A percentile compares a stretch with the other conserved stretches of the same genome.
These are phyloP conservation scores for Melanogrammus aeglefinus DNA, from an alignment of 2,797 vertebrate genomes.

Conservation along the genomic window DNA sequence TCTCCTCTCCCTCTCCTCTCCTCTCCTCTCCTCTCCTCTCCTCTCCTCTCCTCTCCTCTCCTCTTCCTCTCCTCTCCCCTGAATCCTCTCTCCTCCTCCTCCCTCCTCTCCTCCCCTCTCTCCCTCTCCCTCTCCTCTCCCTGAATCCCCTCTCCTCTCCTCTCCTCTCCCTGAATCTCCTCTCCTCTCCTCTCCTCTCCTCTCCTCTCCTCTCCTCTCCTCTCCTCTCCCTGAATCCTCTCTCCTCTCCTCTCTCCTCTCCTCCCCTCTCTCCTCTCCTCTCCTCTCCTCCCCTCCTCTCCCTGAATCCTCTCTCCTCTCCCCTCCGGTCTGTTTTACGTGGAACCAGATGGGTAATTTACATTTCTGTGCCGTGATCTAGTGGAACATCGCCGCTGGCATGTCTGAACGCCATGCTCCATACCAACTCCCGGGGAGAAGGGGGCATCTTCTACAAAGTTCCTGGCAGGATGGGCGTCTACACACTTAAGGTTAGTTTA, in stretches of 20 bases:
- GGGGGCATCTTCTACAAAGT: conserved; percentile 99
- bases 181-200: too few relatives aligned
- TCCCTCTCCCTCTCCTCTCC: neutral
- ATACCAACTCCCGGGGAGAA: conserved; percentile 95
- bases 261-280: conserved; percentile 22
- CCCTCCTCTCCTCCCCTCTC: too few relatives aligned
- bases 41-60: neutral
- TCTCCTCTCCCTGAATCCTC: too few relatives aligned
- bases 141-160: too few relatives aligned
- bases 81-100: conserved; percentile 8
- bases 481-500: conserved; percentile 89
- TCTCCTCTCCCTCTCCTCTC: conserved; percentile 27
- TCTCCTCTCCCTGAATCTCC: neutral
- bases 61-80: neutral
- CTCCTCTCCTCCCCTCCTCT: conserved; percentile 46
- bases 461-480: conserved; percentile 96
- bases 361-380: conserved; percentile 47
- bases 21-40: conserved; percentile 38
- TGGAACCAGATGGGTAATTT: conserved; percentile 44
- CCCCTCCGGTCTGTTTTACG: conserved; percentile 34
- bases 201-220: neutral
- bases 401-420: conserved; percentile 97
- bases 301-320: conserved; percentile 14
- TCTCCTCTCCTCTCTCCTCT: neutral
- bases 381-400: conserved; percentile 97